These are phyloP conservation scores for Lineus longissimus DNA, from an alignment of 1,140 invertebrate species.

Conservation along the genomic window DNA sequence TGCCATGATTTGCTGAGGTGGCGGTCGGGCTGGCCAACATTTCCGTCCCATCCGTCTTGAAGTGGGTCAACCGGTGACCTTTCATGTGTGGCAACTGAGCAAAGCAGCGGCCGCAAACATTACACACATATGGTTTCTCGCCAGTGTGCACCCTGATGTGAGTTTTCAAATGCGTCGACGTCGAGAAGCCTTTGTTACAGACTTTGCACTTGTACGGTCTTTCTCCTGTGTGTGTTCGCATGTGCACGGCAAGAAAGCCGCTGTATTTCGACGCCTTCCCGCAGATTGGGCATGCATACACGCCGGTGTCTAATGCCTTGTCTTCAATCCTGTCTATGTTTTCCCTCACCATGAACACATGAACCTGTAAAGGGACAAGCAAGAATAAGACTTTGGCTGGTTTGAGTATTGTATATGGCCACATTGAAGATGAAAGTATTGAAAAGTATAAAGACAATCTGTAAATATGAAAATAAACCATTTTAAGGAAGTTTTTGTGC, in stretches of 20 bases:
- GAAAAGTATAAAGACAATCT: too few species aligned
- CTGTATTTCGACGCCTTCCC: slow-evolving; percentile 10
- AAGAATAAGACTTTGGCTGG: too few species aligned
- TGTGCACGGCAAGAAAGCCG: slow-evolving; percentile 10
- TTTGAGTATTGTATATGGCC: too few species aligned
- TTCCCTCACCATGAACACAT: too few species aligned
- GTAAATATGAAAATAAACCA: too few species aligned
- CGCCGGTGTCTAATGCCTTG: not conserved
- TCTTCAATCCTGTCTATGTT: too few species aligned
- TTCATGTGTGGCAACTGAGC: slow-evolving; percentile 32
- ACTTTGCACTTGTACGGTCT: slow-evolving; percentile 4
- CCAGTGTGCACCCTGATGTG: slow-evolving; percentile 65
- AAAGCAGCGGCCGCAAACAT: slow-evolving; percentile 79
- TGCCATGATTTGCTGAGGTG: too few species aligned
- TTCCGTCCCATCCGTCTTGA: slow-evolving; percentile 18
- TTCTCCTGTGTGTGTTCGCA: slow-evolving; percentile 9
- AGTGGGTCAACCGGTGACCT: not conserved
- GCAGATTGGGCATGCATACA: slow-evolving; percentile 3
- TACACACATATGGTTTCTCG: slow-evolving; percentile 81
- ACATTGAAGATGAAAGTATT: too few species aligned
- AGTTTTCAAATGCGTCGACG: not conserved
- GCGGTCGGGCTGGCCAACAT: too few species aligned
- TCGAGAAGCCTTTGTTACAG: slow-evolving; percentile 13
- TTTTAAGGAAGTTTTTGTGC: too few species aligned
- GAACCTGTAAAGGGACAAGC: too few species aligned